Percentiles rank a stretch among this genome's conserved stretches.
Conservation (phyloP, 2,888 invertebrate genomes). For the Pasiphila rectangulata region DNA sequence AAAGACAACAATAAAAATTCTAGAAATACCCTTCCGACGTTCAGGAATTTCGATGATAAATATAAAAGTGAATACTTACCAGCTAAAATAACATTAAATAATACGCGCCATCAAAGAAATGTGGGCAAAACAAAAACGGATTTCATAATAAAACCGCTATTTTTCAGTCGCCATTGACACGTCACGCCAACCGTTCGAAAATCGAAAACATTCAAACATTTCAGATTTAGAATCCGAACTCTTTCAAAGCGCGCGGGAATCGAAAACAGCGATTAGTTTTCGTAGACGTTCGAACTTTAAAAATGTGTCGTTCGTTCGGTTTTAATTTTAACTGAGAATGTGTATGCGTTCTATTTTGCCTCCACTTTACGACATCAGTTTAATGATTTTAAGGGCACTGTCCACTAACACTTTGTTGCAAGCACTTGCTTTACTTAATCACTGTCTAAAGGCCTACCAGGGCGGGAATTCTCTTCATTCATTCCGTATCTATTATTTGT, state of each 20-base stretch:
- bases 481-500: no score
- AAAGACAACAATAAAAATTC: neutral
- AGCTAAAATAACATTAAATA: conserved; percentile 30
- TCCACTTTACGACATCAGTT: conserved; percentile 68
- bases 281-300: conserved; percentile 70
- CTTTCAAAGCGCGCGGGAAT: conserved; percentile 74
- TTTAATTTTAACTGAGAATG: conserved; percentile 70
- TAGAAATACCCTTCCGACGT: conserved; percentile 1
- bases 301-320: conserved; percentile 78
- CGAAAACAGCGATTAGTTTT: conserved; percentile 81
- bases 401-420: conserved; percentile 4
- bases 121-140: conserved; percentile 43
- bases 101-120: conserved; percentile 39
- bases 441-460: no score
- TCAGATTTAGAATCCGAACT: conserved; percentile 78
- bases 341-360: conserved; percentile 67
- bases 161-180: conserved; percentile 59
- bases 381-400: conserved; percentile 28
- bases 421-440: no score
- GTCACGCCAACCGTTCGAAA: conserved; percentile 67
- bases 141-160: conserved; percentile 55
- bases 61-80: conserved; percentile 14
- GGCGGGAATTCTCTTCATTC: no score
- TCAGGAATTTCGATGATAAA: conserved; percentile 14
- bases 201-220: conserved; percentile 76